Evolutionary conservation across 2,888 invertebrate species (phyloP).

Genomic region (Synergus japonicus): DNA sequence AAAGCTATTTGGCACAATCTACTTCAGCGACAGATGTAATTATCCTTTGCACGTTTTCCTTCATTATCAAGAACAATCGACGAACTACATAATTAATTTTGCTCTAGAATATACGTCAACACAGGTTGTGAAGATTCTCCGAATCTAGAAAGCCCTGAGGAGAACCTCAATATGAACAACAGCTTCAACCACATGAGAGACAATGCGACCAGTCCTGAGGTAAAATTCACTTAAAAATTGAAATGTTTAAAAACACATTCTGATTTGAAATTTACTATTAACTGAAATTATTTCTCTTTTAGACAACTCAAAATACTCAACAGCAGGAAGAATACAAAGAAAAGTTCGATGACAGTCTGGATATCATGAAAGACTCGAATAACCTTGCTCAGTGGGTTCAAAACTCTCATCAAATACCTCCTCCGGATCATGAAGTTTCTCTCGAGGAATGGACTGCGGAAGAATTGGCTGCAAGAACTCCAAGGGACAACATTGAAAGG

Average conservation of each 20-base stretch:
- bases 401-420: conserved; percentile 74
- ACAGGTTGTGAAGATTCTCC: conserved; percentile 88
- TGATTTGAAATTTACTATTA: no score
- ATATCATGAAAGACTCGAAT: conserved; percentile 66
- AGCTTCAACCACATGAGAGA: conserved; percentile 61
- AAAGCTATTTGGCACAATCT: conserved; percentile 95
- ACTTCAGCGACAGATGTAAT: conserved; percentile 92
- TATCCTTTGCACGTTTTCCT: conserved; percentile 55
- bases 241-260: neutral
- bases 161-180: conserved; percentile 73
- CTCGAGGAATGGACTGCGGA: conserved; percentile 75
- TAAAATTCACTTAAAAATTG: conserved; percentile 50
- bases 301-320: neutral
- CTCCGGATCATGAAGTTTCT: conserved; percentile 69
- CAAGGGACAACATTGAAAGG: conserved; percentile 61
- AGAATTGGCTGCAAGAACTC: conserved; percentile 71
- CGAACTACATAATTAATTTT: conserved; percentile 54
- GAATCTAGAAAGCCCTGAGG: conserved; percentile 87
- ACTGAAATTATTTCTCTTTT: conserved; percentile 28
- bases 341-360: conserved; percentile 62
- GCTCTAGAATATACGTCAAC: conserved; percentile 88
- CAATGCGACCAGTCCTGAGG: conserved; percentile 69
- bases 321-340: conserved; percentile 47
- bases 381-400: conserved; percentile 74
- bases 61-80: neutral